Evolutionary conservation across 2,113 vertebrate genomes (phyloP), one percentile per base, ranked within the genome.

Genomic region (Puffinus mauretanicus): DNA sequence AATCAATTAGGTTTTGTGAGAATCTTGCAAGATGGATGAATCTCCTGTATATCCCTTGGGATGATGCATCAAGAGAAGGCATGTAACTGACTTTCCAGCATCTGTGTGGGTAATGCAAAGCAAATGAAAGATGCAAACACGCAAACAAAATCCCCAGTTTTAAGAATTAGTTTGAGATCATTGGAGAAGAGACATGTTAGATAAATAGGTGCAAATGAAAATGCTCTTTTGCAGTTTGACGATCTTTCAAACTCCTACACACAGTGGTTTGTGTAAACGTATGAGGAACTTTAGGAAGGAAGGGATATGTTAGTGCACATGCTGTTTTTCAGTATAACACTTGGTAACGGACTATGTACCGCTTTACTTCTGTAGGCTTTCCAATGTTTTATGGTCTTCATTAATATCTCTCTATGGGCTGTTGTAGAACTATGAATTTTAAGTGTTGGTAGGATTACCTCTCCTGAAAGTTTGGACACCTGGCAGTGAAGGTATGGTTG

Each of bases 51-150:
- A 38, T 64, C 20, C 13, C 12, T 10, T 81, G 40, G 44, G 32
- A 86, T 52, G 13, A 32, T 20, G 5, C 24, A 42, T 52, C 58
- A 79, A 61, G 19, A 46, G 30, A 76, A 87, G n/a, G 8, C 40
- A 29, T 17, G 11, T 42, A 69, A 58, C 16, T 91, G 34, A 40
- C 16, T 94, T 77, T 14, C 40, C 42, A 77, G 38, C 32, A 58
- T 66, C 54, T 80, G 5, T 62, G 19, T 2, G 3, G 9, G 6
- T 71, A 60, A 47, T 65, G 11, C 8, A 69, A 91, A 57, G 18
- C 20, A 87, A 75, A 84, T 38, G 13, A 87, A 76, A 72, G 46
- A 36, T 0, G 0, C 20, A 49, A 72, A 46, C 0, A 0, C 0
- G 0, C 20, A 49, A 72, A 46, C 0, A 0, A 80, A 92, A 76